Base-by-base conservation (phyloP, 1,140 invertebrate species). In the Pseudomyrmex dendroicus region DNA sequence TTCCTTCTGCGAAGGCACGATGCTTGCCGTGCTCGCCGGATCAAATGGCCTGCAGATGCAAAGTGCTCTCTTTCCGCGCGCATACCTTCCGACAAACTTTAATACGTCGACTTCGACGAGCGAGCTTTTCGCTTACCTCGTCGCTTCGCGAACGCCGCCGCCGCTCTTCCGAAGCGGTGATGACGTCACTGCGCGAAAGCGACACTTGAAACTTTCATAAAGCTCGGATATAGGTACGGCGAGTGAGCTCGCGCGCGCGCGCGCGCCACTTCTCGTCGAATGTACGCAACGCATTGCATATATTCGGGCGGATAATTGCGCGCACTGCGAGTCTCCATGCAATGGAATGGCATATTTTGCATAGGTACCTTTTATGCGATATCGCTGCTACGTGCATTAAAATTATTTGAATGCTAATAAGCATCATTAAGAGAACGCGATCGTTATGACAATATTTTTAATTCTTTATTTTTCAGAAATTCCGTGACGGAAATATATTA, bases 11-110 rank as follows among this genome's bases (percentile, higher is more conserved):
- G 68, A 4, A 3, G 25, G 62, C 68, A 56, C 20, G 74, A 10
- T 63, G 62, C 67, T 80, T 80, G 25, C 25, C 25, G 50, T 82
- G 64, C 56, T 66, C 50, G 48, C 66, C 52, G 74, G 62, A 48
- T 86, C 62, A 84, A 86, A 72, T 78, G 83, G 72, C 62, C 59
- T 70, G 59, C 57, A 73, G 83, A 86, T 82, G 74, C 84, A 73
- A 86, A 84, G 62, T 63, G 46, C 83, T 73, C 44, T 70, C 74
- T 74, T 35, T 63, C 50, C 83, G 57, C 44, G 56, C 68, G 56
- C 50, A 77, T 85, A 70, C 76, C 83, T 82, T 56, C 67, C 50
- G 12, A 50, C 68, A 56, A 82, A 86, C 68, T 86, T 82, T 17
- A 64, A 82, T 70, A 84, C 59, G 50, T 62, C 68, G 68, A 82